Evolutionary conservation across 2,888 invertebrate genomes (phyloP), one percentile per base, ranked within the genome.

Genomic region (Ennomos quercinarius): DNA sequence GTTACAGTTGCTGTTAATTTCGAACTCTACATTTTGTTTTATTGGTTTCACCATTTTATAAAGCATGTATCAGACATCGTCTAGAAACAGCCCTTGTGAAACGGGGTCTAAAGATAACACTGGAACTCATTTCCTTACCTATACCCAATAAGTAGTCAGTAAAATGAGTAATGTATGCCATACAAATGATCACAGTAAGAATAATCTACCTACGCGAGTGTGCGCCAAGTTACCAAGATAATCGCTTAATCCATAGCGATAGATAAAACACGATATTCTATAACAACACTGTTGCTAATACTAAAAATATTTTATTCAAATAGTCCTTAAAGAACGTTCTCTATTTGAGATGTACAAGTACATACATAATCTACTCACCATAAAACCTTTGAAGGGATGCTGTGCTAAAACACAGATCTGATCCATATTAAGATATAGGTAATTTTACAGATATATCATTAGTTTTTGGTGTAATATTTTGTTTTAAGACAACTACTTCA

Each of bases 171-270:
- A 60, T 57, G 60, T 49, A 60, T 57, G 60, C 46, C 55, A 52
- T 64, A 64, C 39, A 60, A 87, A 86, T 83, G 88, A 91, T 90
- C 90, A 90, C 89, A 91, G 87, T 89, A 89, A 84, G 84, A 86
- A 87, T 84, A 81, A 83, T 86, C 85, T 88, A 90, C 79, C 86
- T 91, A 90, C 87, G 89, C 90, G 86, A 88, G 84, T 91, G 91
- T 91, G 91, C 91, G 91, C 77, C 85, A 87, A 81, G 80, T 84
- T 86, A 79, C 75, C 74, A 81, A 83, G 78, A 83, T 81, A 72
- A 66, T 73, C 65, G 70, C 68, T 63, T 57, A 54, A 48, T 43
- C 34, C 37, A 62, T 42, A 27, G 62, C 63, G 65, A 67, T 56
- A 44, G 56, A 61, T 63, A 64, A 61, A 67, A 68, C 56, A 62